Conservation (phyloP, 2,113 vertebrate species). For the Turdus rufiventris region DNA sequence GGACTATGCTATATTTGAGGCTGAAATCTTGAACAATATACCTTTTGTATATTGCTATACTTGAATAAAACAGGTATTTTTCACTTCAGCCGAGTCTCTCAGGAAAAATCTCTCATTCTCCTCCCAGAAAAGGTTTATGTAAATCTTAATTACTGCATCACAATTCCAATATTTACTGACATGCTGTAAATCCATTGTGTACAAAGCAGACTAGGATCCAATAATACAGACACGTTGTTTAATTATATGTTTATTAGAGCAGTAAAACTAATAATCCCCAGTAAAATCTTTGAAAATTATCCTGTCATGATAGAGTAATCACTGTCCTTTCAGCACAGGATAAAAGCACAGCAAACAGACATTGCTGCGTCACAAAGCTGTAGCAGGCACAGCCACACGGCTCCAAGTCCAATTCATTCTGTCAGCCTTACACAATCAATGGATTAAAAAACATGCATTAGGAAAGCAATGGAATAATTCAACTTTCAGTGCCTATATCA, state of each 20-base stretch:
- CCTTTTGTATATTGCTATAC: neutral
- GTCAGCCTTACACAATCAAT: neutral
- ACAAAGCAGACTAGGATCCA: conserved; percentile 38
- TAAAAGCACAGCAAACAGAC: conserved; percentile 3
- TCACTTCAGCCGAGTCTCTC: neutral
- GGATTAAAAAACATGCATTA: neutral
- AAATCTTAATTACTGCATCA: conserved; percentile 54
- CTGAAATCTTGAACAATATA: neutral
- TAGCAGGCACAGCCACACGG: neutral
- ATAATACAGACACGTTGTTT: conserved; percentile 45
- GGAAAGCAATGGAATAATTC: neutral
- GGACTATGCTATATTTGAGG: neutral
- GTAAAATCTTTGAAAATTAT: conserved; percentile 58
- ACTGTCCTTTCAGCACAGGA: neutral
- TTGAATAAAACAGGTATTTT: neutral
- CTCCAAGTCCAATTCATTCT: neutral
- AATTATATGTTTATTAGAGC: conserved; percentile 62
- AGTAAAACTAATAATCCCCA: conserved; percentile 65
- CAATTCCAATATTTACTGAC: conserved; percentile 54
- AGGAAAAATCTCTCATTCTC: neutral
- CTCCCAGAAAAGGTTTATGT: conserved; percentile 32
- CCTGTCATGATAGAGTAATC: conserved; percentile 25
- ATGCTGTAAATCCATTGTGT: conserved; percentile 40
- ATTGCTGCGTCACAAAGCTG: neutral
- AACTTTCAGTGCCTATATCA: neutral